A percentile compares a stretch with the other conserved stretches of the same genome.
Conservation (phyloP, 2,888 invertebrate genomes). For the Cerastoderma edule region DNA sequence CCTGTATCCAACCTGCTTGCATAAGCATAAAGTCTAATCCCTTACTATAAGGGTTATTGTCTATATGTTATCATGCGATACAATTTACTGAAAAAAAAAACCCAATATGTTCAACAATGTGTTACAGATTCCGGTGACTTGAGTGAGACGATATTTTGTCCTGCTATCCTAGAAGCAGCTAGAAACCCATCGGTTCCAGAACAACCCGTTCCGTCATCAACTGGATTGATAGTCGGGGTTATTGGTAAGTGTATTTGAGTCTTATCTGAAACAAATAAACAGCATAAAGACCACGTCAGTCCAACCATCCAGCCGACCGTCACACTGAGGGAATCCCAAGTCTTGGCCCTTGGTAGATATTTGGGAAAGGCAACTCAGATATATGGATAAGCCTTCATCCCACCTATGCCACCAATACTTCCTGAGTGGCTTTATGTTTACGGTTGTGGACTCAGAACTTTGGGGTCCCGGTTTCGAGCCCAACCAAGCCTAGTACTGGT, state of each 20-base stretch:
- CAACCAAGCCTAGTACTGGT: too few species aligned
- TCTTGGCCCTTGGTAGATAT: background rate
- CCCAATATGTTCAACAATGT: too few species aligned
- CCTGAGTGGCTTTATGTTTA: too few species aligned
- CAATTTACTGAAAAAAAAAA: too few species aligned
- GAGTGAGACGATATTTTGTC: slow-evolving; percentile 45
- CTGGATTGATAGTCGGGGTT: slow-evolving; percentile 33
- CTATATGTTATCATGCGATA: background rate
- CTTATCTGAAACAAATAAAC: background rate
- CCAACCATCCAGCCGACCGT: background rate
- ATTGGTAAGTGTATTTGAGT: slow-evolving; percentile 40
- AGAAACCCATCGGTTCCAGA: background rate
- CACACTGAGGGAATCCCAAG: too few species aligned
- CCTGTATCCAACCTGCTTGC: too few species aligned
- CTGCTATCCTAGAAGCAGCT: slow-evolving; percentile 32
- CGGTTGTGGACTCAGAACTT: too few species aligned
- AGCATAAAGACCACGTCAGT: background rate
- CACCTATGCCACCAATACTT: background rate
- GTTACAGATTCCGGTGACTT: slow-evolving; percentile 38
- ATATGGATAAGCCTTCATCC: background rate
- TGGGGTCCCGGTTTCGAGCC: too few species aligned
- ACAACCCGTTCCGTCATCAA: background rate
- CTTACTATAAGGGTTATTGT: too few species aligned
- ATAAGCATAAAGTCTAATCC: too few species aligned
- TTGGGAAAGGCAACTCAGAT: background rate